Evolutionary conservation across 2,888 invertebrate genomes (phyloP).

Genomic region (Autographa gamma): DNA sequence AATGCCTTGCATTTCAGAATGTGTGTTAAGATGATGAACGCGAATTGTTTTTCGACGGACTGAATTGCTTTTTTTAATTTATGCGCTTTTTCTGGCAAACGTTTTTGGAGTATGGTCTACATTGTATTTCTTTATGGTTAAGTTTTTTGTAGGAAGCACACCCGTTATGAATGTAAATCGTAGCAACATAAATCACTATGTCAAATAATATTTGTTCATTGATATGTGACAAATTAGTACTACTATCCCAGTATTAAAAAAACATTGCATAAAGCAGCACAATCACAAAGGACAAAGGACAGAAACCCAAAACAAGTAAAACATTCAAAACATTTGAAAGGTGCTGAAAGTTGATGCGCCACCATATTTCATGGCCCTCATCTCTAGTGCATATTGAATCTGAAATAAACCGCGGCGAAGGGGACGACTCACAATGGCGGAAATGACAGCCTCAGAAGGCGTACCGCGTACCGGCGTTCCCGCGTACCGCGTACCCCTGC

Average conservation of each 20-base stretch:
- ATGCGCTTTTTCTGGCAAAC: neutral
- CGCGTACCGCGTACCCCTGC: constrained; percentile 51
- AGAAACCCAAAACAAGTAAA: constrained; percentile 20
- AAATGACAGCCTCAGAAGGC: constrained; percentile 80
- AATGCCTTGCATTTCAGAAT: constrained; percentile 45
- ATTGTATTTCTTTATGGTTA: too few species aligned
- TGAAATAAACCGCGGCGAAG: constrained; percentile 82
- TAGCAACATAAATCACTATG: too few species aligned
- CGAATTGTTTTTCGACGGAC: constrained; percentile 17
- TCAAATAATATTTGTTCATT: too few species aligned
- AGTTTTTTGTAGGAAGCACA: too few species aligned
- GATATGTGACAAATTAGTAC: too few species aligned
- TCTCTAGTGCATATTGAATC: constrained; percentile 87
- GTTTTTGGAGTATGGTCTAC: neutral
- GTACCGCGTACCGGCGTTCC: constrained; percentile 55
- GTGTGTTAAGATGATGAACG: constrained; percentile 23
- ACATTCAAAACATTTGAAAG: constrained; percentile 48
- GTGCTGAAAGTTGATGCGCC: constrained; percentile 69
- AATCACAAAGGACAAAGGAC: neutral
- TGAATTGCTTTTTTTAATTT: neutral
- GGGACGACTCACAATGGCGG: constrained; percentile 79
- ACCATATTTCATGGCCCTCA: constrained; percentile 78
- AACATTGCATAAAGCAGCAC: constrained; percentile 12
- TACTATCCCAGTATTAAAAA: neutral
- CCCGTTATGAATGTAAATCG: too few species aligned